Evolutionary conservation across 2,797 vertebrate species (phyloP).

Genomic region (Hypotaenidia philippensis): DNA sequence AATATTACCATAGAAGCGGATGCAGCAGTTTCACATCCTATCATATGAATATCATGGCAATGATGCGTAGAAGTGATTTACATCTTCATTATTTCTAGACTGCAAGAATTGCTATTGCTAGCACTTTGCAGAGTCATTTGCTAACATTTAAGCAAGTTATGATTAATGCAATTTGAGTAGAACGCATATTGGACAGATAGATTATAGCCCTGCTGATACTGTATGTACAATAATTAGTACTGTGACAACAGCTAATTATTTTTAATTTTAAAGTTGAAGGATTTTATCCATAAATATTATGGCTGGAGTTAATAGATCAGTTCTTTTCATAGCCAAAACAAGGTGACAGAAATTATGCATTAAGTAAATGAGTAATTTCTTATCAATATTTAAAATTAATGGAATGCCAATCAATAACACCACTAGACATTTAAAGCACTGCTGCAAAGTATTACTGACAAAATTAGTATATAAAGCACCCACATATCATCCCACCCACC

Average conservation of each 20-base stretch:
- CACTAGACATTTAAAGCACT: background rate
- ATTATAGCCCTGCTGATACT: slow-evolving; percentile 62
- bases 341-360: background rate
- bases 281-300: slow-evolving; percentile 56
- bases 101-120: slow-evolving; percentile 12
- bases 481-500: background rate
- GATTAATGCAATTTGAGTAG: slow-evolving; percentile 65
- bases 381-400: slow-evolving; percentile 67
- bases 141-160: slow-evolving; percentile 69
- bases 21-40: slow-evolving; percentile 42
- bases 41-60: slow-evolving; percentile 22
- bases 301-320: slow-evolving; percentile 24
- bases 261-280: slow-evolving; percentile 64
- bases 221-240: slow-evolving; percentile 60
- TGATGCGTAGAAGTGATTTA: slow-evolving; percentile 64
- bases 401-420: slow-evolving; percentile 21
- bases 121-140: slow-evolving; percentile 56
- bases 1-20: slow-evolving; percentile 21
- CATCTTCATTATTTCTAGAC: slow-evolving; percentile 66
- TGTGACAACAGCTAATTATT: slow-evolving; percentile 67
- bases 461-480: slow-evolving; percentile 32
- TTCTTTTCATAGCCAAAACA: background rate
- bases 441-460: background rate
- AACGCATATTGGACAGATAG: slow-evolving; percentile 68
- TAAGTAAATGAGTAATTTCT: slow-evolving; percentile 20